phyloP scores from a whole-genome alignment of 2,888 invertebrate species.

The Nephrotoma appendiculata region DNA sequence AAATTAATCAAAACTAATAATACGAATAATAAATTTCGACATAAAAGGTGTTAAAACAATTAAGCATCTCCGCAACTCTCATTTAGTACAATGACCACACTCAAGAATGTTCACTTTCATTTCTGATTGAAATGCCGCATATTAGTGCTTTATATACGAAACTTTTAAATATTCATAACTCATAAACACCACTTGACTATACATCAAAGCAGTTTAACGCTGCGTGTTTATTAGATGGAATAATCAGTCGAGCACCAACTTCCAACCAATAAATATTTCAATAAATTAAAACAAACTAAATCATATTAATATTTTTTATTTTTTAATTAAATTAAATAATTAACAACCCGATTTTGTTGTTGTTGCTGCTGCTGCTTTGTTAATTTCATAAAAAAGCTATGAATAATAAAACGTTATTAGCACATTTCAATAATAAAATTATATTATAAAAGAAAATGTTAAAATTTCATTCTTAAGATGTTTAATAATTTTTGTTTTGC shows the following conservation, averaged over 20 bases:
- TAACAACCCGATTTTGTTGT: neutral
- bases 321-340: neutral
- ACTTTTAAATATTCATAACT: neutral
- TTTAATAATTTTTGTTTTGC: neutral
- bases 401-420: conserved; percentile 1
- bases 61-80: neutral
- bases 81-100: neutral
- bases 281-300: neutral
- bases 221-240: neutral
- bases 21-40: neutral
- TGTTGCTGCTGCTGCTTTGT: neutral
- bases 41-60: neutral
- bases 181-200: neutral
- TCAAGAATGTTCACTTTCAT: neutral
- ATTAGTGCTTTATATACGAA: no score
- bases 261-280: neutral
- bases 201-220: neutral
- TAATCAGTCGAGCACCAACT: neutral
- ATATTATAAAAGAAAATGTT: neutral
- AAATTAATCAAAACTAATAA: neutral
- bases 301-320: neutral
- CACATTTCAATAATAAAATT: conserved; percentile 1
- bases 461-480: neutral
- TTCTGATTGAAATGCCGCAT: no score
- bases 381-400: neutral